Conservation (phyloP, 1,140 invertebrate genomes). For the Anastatus disparis region DNA sequence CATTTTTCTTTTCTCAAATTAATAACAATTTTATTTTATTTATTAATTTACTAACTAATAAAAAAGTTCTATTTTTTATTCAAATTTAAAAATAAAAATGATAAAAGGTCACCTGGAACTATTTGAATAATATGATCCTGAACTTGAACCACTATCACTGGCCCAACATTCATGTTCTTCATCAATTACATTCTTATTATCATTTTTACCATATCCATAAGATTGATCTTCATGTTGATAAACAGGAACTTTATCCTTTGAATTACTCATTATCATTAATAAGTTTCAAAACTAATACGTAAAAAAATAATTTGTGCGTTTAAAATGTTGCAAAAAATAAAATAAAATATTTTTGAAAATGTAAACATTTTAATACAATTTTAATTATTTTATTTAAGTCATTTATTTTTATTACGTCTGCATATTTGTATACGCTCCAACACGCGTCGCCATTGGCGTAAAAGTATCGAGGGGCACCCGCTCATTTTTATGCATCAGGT, state of each 20-base stretch:
- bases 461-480: neutral
- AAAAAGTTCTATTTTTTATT: no score
- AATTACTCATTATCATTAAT: constrained; percentile 10
- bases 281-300: no score
- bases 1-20: no score
- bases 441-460: constrained; percentile 24
- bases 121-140: constrained; percentile 63
- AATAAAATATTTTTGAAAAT: neutral
- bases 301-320: no score
- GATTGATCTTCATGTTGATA: constrained; percentile 24
- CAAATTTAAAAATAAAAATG: no score
- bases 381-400: no score
- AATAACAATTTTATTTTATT: constrained; percentile 8
- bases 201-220: constrained; percentile 4
- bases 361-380: neutral
- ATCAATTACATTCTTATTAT: constrained; percentile 49
- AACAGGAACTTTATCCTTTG: constrained; percentile 10
- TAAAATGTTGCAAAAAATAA: neutral
- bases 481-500: neutral
- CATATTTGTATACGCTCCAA: neutral
- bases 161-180: constrained; percentile 64
- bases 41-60: no score
- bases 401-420: neutral
- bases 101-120: constrained; percentile 57
- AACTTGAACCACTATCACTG: constrained; percentile 62